A percentile compares a stretch with the other conserved stretches of the same genome.
phyloP scores from a whole-genome alignment of 1,140 invertebrate species.

The Aphidius ervi region DNA sequence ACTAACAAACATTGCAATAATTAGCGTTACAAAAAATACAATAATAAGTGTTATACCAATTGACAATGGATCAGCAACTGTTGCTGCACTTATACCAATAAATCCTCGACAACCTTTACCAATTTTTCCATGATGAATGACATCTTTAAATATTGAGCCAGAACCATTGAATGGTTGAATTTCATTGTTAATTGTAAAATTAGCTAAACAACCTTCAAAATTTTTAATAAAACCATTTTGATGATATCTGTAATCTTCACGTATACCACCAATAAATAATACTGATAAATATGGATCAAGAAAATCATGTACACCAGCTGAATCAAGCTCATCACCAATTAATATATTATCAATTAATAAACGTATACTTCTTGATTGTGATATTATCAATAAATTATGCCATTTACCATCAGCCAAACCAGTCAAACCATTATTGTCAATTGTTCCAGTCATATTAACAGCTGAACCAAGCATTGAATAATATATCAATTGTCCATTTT shows the following conservation, averaged over 20 bases:
- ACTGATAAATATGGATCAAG: constrained; percentile 83
- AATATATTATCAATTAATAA: constrained; percentile 66
- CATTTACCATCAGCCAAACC: constrained; percentile 74
- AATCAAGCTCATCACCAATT: constrained; percentile 79
- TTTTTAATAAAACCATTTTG: constrained; percentile 50
- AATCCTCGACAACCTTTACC: constrained; percentile 64
- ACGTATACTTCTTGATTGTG: constrained; percentile 65
- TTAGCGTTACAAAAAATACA: constrained; percentile 86
- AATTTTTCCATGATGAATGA: constrained; percentile 66
- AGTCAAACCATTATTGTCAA: constrained; percentile 35
- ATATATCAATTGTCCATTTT: constrained; percentile 68
- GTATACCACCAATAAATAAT: constrained; percentile 71
- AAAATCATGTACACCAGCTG: constrained; percentile 82
- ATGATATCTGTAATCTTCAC: constrained; percentile 55
- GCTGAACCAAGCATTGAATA: constrained; percentile 69
- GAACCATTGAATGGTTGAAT: constrained; percentile 84
- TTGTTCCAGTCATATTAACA: constrained; percentile 74
- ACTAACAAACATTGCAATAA: constrained; percentile 82
- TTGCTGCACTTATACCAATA: constrained; percentile 68
- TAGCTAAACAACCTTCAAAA: constrained; percentile 86
- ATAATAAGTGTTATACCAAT: constrained; percentile 90
- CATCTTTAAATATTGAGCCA: constrained; percentile 72
- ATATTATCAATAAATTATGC: constrained; percentile 77
- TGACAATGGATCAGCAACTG: constrained; percentile 78
- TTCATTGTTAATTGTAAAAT: constrained; percentile 85